Evolutionary conservation across 2,888 invertebrate genomes (phyloP), one percentile per base, ranked within the genome.

Genomic region (Hypena proboscidalis): DNA sequence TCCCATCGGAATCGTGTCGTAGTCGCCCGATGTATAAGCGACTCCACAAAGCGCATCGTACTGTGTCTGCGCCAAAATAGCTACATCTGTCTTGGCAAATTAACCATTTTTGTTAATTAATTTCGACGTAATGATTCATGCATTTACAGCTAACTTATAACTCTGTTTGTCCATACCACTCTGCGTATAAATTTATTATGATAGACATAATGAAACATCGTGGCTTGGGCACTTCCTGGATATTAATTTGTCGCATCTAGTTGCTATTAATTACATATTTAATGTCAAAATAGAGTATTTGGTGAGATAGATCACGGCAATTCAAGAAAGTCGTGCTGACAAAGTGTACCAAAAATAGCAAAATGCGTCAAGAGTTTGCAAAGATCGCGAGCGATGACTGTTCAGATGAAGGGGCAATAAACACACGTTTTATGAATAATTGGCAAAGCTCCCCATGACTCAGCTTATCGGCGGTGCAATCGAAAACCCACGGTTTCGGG

Each of bases 31-130:
- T n/a, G n/a, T n/a, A n/a, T n/a, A n/a, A n/a, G n/a, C n/a, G n/a
- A n/a, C n/a, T n/a, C 32, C 37, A 46, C 40, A 58, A 58, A 47
- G 62, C 65, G 58, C 60, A 59, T n/a, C 19, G 30, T 20, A 23
- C 57, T 65, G 72, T 74, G 81, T 75, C 77, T 77, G 80, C 76
- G 77, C 77, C 74, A 61, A 78, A 79, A 81, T 77, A 49, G 66
- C 55, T 64, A 78, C 81, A 87, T 82, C 77, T 84, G 83, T 79
- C 80, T 85, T 84, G 84, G 83, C 84, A 80, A 72, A 83, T 83
- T 80, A 71, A 70, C 68, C 51, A 45, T 63, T 64, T 62, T 67
- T 56, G 56, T 57, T 74, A 74, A 85, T 83, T 83, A 78, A 82
- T 79, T 71, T 56, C 57, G 75, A 71, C 70, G 58, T 42, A 41